These are phyloP conservation scores for Halictus rubicundus DNA, from an alignment of 1,140 invertebrate genomes.

Conservation along the genomic window DNA sequence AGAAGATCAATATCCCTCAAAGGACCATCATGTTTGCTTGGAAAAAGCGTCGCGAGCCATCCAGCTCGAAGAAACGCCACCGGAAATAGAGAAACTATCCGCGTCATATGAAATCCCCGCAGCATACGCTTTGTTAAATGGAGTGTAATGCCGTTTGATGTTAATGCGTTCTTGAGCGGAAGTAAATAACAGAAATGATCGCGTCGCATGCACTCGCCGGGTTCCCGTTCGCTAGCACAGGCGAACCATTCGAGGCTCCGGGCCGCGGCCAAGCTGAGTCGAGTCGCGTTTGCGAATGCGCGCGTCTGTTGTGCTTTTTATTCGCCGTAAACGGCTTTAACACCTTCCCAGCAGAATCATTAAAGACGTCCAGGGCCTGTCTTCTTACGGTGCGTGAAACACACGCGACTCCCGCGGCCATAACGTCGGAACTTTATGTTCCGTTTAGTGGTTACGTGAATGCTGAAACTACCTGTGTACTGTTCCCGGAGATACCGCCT, in stretches of 20 bases:
- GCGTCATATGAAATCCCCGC: background rate
- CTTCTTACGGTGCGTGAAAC: constrained; percentile 47
- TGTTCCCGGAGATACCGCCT: constrained; percentile 6
- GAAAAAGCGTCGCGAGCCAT: no score
- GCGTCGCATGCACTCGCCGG: background rate
- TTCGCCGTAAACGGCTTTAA: constrained; percentile 53
- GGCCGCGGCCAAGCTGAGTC: background rate
- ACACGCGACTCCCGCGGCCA: constrained; percentile 13
- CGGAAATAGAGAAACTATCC: no score
- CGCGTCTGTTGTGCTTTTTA: constrained; percentile 45
- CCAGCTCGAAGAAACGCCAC: no score
- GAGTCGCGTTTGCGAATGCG: constrained; percentile 1
- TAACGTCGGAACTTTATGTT: constrained; percentile 44
- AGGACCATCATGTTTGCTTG: no score
- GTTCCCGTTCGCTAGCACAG: background rate
- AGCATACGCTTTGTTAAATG: background rate
- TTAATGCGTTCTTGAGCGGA: constrained; percentile 11
- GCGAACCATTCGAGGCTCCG: background rate
- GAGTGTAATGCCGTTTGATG: no score
- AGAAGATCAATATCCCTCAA: no score
- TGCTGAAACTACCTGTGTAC: constrained; percentile 45
- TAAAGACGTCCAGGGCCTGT: constrained; percentile 42
- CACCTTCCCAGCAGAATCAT: constrained; percentile 36
- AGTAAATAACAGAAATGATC: constrained; percentile 4
- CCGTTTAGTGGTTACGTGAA: constrained; percentile 50